These are phyloP conservation scores for Zhuqinia jingwanae DNA, from an alignment of 2,888 invertebrate species.

Conservation along the genomic window DNA sequence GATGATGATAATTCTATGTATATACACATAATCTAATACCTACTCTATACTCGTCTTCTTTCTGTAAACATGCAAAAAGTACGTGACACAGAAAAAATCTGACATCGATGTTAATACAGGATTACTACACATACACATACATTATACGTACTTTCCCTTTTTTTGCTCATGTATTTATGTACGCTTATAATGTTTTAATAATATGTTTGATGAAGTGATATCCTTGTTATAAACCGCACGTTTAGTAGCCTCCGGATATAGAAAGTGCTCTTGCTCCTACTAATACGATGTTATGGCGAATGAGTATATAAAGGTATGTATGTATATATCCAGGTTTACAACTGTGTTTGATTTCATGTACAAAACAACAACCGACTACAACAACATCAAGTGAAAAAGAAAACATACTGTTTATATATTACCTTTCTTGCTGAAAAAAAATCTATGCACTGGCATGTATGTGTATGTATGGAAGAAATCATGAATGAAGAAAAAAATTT, in stretches of 20 bases:
- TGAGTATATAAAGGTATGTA: constrained; percentile 38
- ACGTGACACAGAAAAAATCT: constrained; percentile 49
- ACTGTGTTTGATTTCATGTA: constrained; percentile 51
- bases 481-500: constrained; percentile 68
- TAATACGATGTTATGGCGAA: neutral
- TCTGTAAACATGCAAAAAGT: constrained; percentile 46
- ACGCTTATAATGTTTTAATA: constrained; percentile 45
- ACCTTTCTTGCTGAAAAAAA: too few relatives aligned
- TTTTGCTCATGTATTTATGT: too few relatives aligned
- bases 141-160: constrained; percentile 47
- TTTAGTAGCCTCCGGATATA: constrained; percentile 55
- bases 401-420: constrained; percentile 13
- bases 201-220: constrained; percentile 25
- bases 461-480: constrained; percentile 12
- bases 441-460: neutral
- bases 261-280: neutral
- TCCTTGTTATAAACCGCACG: constrained; percentile 36
- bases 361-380: constrained; percentile 33
- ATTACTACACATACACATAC: constrained; percentile 49
- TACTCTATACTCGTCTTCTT: neutral
- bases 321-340: constrained; percentile 42
- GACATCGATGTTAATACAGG: constrained; percentile 53
- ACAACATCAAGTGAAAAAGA: constrained; percentile 38
- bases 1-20: too few relatives aligned
- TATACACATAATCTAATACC: too few relatives aligned